Percentiles rank a stretch among this genome's conserved stretches.
Evolutionary conservation across 2,797 vertebrate genomes (phyloP).

Genomic region (Sebastolobus alascanus): DNA sequence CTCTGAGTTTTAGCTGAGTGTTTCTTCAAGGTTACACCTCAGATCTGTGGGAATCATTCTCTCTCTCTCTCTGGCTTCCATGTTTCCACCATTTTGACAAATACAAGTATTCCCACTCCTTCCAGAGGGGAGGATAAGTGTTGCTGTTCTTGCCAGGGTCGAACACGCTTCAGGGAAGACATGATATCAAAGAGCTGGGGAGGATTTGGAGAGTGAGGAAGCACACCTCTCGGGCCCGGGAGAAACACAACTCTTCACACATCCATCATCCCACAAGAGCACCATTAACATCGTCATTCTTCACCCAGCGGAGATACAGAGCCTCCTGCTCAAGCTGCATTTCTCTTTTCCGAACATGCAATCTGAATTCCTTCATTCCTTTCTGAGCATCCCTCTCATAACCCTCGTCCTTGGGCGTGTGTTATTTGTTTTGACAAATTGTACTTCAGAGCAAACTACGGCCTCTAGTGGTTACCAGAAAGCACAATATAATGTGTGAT

Average conservation of each 20-base stretch:
- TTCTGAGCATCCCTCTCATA: conserved; percentile 49
- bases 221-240: conserved; percentile 45
- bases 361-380: conserved; percentile 60
- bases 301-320: conserved; percentile 35
- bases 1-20: conserved; percentile 25
- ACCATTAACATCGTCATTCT: conserved; percentile 48
- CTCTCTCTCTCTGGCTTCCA: conserved; percentile 41
- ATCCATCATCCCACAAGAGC: conserved; percentile 65
- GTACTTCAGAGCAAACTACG: conserved; percentile 32
- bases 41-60: conserved; percentile 44
- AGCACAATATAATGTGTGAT: conserved; percentile 9
- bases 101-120: conserved; percentile 66
- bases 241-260: conserved; percentile 56
- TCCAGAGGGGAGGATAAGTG: conserved; percentile 62
- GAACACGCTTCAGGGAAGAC: conserved; percentile 41
- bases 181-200: conserved; percentile 52
- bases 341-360: conserved; percentile 38
- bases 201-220: conserved; percentile 53
- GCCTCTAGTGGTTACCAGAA: conserved; percentile 58
- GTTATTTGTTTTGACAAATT: conserved; percentile 35
- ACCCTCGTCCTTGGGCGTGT: conserved; percentile 24
- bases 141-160: conserved; percentile 50
- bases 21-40: conserved; percentile 33
- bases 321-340: conserved; percentile 28
- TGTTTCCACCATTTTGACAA: conserved; percentile 61